phyloP scores from a whole-genome alignment of 2,888 invertebrate genomes.

The Drosophila helvetica region DNA sequence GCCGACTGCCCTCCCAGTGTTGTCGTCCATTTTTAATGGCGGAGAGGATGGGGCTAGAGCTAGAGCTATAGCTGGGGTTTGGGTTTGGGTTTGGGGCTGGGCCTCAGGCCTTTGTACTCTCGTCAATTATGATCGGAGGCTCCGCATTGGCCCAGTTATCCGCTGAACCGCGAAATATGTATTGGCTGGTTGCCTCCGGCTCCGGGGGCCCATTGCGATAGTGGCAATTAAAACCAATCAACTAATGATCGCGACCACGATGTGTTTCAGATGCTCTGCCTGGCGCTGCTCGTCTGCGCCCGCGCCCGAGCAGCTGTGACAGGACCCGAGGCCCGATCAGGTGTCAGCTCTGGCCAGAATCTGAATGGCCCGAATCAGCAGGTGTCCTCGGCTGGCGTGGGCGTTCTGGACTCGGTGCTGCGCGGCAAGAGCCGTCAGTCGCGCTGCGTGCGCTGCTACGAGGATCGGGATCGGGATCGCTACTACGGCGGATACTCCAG shows the following conservation, averaged over 20 bases:
- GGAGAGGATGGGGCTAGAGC: slow-evolving; percentile 10
- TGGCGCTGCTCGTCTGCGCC: slow-evolving; percentile 52
- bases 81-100: slow-evolving; percentile 5
- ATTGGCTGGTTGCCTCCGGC: slow-evolving; percentile 29
- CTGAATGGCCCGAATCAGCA: slow-evolving; percentile 32
- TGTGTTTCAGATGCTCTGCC: slow-evolving; percentile 7
- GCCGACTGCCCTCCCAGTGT: slow-evolving; percentile 57
- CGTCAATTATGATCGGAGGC: slow-evolving; percentile 74
- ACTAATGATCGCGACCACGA: slow-evolving; percentile 55
- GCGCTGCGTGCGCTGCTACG: slow-evolving; percentile 82
- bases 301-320: slow-evolving; percentile 48
- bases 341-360: background rate
- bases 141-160: slow-evolving; percentile 70
- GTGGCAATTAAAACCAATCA: slow-evolving; percentile 57
- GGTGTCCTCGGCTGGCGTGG: slow-evolving; percentile 46
- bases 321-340: slow-evolving; percentile 59
- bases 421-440: slow-evolving; percentile 78
- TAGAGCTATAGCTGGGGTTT: background rate
- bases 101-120: slow-evolving; percentile 46
- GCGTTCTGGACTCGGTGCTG: slow-evolving; percentile 68
- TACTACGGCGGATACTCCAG: slow-evolving; percentile 63
- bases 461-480: slow-evolving; percentile 72
- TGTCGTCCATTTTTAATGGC: slow-evolving; percentile 74
- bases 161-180: slow-evolving; percentile 70
- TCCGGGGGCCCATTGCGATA: slow-evolving; percentile 29